A percentile compares a stretch with the other conserved stretches of the same genome.
phyloP scores from a whole-genome alignment of 2,113 vertebrate genomes.

The Capra hircus region DNA sequence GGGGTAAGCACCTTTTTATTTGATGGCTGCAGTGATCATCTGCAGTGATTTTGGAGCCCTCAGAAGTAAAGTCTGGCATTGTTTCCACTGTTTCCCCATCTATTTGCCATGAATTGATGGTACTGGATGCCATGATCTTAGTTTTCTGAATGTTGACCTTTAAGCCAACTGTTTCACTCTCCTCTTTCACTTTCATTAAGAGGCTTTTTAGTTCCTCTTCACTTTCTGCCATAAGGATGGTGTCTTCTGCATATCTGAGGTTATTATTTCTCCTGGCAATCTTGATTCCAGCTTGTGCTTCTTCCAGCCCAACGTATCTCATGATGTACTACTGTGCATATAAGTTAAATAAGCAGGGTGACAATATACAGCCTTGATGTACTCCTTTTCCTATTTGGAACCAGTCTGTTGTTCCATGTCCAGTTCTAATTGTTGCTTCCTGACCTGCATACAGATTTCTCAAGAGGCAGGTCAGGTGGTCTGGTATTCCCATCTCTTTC shows the following conservation, averaged over 20 bases:
- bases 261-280: background rate
- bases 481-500: background rate
- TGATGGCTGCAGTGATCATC: background rate
- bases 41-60: background rate
- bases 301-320: background rate
- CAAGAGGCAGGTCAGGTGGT: background rate
- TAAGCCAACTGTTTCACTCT: background rate
- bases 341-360: background rate
- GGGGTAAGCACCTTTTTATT: background rate
- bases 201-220: background rate
- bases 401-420: background rate
- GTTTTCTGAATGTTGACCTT: background rate
- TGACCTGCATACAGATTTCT: background rate
- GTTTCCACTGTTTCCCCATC: background rate
- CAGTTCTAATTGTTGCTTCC: background rate
- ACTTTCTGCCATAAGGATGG: background rate
- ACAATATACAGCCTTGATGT: background rate
- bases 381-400: background rate
- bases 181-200: background rate
- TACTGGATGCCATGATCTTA: background rate
- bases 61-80: background rate
- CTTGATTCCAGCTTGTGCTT: background rate
- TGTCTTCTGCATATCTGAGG: background rate
- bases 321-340: background rate
- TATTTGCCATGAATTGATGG: background rate